These are phyloP conservation scores for Anoplolepis gracilipes DNA, from an alignment of 1,140 invertebrate species.

Conservation along the genomic window DNA sequence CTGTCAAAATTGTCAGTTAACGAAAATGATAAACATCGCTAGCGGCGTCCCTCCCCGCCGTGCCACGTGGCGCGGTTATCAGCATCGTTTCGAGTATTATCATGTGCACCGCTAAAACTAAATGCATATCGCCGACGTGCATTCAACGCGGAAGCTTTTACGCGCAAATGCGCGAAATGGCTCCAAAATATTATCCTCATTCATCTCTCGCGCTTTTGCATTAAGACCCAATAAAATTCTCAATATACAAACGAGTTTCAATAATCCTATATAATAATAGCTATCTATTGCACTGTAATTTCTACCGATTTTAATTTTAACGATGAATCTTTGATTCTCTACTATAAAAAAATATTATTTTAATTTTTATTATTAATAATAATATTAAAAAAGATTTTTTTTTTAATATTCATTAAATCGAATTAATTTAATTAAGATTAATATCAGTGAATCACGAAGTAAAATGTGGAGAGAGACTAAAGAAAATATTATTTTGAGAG, in stretches of 20 bases:
- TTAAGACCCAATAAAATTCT: conserved; percentile 6
- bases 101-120: conserved; percentile 22
- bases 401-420: too few species aligned
- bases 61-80: conserved; percentile 19
- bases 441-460: not conserved
- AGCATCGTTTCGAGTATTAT: conserved; percentile 20
- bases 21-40: conserved; percentile 58
- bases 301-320: not conserved
- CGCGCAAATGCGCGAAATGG: not conserved
- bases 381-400: too few species aligned
- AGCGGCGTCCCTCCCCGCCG: not conserved
- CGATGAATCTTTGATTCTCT: not conserved
- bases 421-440: too few species aligned
- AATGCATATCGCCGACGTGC: not conserved
- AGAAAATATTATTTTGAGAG: not conserved
- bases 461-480: not conserved
- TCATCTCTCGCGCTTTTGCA: not conserved
- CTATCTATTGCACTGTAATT: not conserved
- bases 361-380: not conserved
- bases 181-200: conserved; percentile 26
- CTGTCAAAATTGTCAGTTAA: conserved; percentile 59
- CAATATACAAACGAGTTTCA: not conserved
- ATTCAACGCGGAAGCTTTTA: conserved; percentile 20
- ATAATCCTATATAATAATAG: not conserved
- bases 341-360: not conserved